phyloP scores from a whole-genome alignment of 2,113 vertebrate species.

The Beaufortia kweichowensis region DNA sequence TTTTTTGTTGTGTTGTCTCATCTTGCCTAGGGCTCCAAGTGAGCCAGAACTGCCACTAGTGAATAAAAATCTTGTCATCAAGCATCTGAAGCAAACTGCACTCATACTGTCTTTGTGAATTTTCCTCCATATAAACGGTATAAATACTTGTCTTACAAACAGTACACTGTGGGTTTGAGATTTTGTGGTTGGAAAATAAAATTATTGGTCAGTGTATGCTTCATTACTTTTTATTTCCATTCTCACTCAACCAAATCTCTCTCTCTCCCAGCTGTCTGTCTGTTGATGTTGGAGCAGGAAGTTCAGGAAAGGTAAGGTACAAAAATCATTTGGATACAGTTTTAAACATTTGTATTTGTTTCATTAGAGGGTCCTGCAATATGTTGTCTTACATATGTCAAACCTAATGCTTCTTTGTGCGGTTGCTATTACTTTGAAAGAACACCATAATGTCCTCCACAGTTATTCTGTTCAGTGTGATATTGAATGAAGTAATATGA shows the following conservation, averaged over 20 bases:
- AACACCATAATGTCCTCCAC: not conserved
- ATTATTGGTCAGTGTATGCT: not conserved
- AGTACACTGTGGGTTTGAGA: not conserved
- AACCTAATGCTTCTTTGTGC: not conserved
- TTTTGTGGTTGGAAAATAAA: not conserved
- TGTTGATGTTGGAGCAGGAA: constrained; percentile 36
- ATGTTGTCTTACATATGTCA: not conserved
- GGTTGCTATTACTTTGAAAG: not conserved
- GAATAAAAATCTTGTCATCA: no score
- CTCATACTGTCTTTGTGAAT: not conserved
- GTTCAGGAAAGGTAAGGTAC: constrained; percentile 51
- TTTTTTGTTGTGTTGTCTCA: no score
- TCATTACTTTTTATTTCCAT: not conserved
- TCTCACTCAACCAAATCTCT: not conserved
- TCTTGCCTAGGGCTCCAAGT: no score
- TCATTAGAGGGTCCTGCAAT: not conserved
- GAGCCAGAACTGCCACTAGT: no score
- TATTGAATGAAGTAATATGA: not conserved
- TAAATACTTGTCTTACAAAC: not conserved
- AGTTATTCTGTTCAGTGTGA: constrained; percentile 3
- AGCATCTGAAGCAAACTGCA: not conserved
- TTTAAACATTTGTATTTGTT: not conserved
- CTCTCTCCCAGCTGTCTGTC: constrained; percentile 33
- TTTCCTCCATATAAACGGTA: not conserved
- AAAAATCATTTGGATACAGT: not conserved